Evolutionary conservation across 1,140 invertebrate genomes (phyloP).

Genomic region (Magallana ariakensis): DNA sequence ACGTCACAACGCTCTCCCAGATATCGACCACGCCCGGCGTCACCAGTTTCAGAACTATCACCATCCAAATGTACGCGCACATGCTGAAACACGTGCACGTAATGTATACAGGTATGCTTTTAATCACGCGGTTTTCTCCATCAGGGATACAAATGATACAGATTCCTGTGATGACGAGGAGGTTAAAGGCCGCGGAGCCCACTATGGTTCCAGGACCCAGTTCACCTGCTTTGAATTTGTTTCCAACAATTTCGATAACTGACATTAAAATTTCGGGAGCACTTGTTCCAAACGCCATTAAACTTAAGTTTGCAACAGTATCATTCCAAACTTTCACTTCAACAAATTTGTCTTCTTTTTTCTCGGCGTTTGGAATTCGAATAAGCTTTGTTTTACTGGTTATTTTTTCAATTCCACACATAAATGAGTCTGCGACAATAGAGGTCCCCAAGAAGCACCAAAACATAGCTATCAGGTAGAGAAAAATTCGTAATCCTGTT

Average conservation of each 20-base stretch:
- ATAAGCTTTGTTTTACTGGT: constrained; percentile 84
- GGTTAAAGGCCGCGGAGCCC: constrained; percentile 85
- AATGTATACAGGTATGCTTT: constrained; percentile 85
- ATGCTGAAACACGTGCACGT: constrained; percentile 82
- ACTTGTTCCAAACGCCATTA: constrained; percentile 85
- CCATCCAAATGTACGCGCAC: constrained; percentile 85
- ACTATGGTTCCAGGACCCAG: constrained; percentile 86
- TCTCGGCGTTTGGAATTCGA: constrained; percentile 72
- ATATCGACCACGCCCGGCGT: constrained; percentile 81
- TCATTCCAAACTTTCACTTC: constrained; percentile 83
- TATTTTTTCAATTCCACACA: constrained; percentile 86
- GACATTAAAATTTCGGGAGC: constrained; percentile 85
- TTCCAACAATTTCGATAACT: constrained; percentile 83
- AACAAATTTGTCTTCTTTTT: constrained; percentile 66
- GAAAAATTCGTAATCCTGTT: constrained; percentile 77
- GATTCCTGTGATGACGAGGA: constrained; percentile 83
- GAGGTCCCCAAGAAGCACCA: constrained; percentile 83
- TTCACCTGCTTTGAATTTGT: constrained; percentile 81
- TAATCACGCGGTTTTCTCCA: constrained; percentile 88
- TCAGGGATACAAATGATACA: constrained; percentile 82
- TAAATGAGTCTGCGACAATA: constrained; percentile 84
- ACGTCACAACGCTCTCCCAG: constrained; percentile 84
- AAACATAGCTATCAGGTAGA: constrained; percentile 83
- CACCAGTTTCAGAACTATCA: constrained; percentile 81
- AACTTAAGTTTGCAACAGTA: constrained; percentile 85